Conservation (phyloP, 92 coral and sea anemone genomes). For the Epizoanthus illoricatus region DNA sequence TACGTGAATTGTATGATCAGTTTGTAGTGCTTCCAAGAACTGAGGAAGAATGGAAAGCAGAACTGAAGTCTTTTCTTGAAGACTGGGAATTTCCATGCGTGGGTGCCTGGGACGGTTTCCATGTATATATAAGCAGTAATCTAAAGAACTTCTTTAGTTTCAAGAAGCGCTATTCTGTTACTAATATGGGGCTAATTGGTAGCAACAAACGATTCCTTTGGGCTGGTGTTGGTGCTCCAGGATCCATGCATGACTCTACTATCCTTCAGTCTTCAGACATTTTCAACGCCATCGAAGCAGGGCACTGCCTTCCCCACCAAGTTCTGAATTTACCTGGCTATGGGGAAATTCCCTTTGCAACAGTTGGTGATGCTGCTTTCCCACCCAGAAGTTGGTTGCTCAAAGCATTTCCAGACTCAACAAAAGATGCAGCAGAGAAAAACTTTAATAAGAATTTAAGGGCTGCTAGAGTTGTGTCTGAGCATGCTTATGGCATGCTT, state of each 20-base stretch:
- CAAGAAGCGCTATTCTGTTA: conserved; percentile 25
- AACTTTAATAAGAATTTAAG: conserved; percentile 35
- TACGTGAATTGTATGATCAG: conserved; percentile 44
- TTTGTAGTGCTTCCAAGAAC: conserved; percentile 43
- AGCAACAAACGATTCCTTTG: conserved; percentile 49
- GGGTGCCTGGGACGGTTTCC: conserved; percentile 54
- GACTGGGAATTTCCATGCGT: conserved; percentile 47
- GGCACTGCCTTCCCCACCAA: too few species aligned
- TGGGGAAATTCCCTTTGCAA: conserved; percentile 26
- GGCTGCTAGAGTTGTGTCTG: conserved; percentile 45
- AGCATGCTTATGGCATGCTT: conserved; percentile 50
- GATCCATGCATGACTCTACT: conserved; percentile 37
- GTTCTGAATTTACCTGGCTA: neutral
- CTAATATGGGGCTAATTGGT: conserved; percentile 43
- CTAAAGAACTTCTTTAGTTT: neutral
- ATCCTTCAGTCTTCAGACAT: conserved; percentile 11
- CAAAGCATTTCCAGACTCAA: conserved; percentile 35
- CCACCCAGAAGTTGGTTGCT: conserved; percentile 25
- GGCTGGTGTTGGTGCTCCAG: conserved; percentile 52
- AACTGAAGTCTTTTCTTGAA: conserved; percentile 33
- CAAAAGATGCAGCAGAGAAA: conserved; percentile 8
- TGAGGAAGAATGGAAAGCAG: conserved; percentile 35
- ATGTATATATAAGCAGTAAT: conserved; percentile 28
- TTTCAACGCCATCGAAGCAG: too few species aligned
- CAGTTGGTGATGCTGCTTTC: conserved; percentile 28